These are phyloP conservation scores for Characodon lateralis DNA, from an alignment of 2,797 vertebrate species.

Conservation along the genomic window DNA sequence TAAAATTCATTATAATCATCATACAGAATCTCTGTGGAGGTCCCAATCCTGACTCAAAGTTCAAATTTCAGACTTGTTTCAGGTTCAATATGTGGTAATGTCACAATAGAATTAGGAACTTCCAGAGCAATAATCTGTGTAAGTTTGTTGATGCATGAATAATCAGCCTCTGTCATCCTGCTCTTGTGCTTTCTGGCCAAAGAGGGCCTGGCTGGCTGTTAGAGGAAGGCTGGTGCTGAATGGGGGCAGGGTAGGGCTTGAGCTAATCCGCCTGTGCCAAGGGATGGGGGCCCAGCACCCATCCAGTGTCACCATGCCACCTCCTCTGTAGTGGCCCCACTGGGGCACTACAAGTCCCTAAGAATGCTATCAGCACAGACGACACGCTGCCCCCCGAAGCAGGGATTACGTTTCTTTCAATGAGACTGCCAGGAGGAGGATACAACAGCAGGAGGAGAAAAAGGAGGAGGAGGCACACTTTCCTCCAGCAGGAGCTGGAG, in stretches of 20 bases:
- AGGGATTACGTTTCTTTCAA: conserved; percentile 79
- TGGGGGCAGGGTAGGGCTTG: conserved; percentile 50
- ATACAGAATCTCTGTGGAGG: conserved; percentile 9
- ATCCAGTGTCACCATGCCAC: conserved; percentile 63
- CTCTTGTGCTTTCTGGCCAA: conserved; percentile 53
- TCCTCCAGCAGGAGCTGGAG: conserved; percentile 62
- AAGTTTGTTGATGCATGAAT: conserved; percentile 49
- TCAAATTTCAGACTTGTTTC: conserved; percentile 27
- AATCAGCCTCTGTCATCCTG: conserved; percentile 77
- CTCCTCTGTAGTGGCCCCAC: conserved; percentile 73
- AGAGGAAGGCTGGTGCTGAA: conserved; percentile 60
- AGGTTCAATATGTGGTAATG: conserved; percentile 38
- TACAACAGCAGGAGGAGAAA: conserved; percentile 62
- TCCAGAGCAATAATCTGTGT: conserved; percentile 44
- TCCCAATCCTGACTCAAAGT: conserved; percentile 44
- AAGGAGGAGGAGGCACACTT: conserved; percentile 66
- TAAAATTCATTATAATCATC: background rate
- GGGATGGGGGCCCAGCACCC: conserved; percentile 68
- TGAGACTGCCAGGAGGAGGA: conserved; percentile 72
- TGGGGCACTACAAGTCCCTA: conserved; percentile 69
- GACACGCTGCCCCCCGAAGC: conserved; percentile 78
- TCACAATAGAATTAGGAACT: conserved; percentile 43
- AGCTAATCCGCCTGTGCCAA: conserved; percentile 76
- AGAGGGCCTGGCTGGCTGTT: conserved; percentile 53
- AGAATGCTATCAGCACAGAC: conserved; percentile 83